A percentile compares a stretch with the other conserved stretches of the same genome.
Conservation (phyloP, 1,140 invertebrate species). For the Cyclina sinensis region DNA sequence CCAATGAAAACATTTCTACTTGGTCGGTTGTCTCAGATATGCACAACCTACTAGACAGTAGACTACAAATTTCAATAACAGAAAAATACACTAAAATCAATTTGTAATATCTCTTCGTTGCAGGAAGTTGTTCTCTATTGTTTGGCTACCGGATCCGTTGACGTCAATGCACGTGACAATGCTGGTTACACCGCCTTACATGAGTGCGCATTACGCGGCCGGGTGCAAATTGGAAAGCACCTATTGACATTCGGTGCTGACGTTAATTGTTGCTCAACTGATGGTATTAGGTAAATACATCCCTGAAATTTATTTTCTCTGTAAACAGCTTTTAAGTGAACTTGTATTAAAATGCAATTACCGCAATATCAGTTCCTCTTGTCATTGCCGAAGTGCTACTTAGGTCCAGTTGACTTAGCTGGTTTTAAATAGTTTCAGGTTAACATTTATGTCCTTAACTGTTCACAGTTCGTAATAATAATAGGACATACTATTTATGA, state of each 20-base stretch:
- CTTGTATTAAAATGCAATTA: neutral
- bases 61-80: too few species aligned
- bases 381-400: neutral
- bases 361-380: too few species aligned
- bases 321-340: neutral
- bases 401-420: too few species aligned
- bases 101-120: too few species aligned
- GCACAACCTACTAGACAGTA: too few species aligned
- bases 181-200: conserved; percentile 97
- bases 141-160: conserved; percentile 93
- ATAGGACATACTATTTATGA: too few species aligned
- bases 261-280: conserved; percentile 95
- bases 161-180: conserved; percentile 96
- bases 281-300: conserved; percentile 92
- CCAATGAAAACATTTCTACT: too few species aligned
- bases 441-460: too few species aligned
- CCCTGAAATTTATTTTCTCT: neutral
- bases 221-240: conserved; percentile 93
- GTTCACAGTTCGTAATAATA: too few species aligned
- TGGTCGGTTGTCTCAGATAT: too few species aligned
- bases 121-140: conserved; percentile 96
- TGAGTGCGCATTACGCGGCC: conserved; percentile 95
- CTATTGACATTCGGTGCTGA: conserved; percentile 95
- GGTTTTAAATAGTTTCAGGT: too few species aligned
- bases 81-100: too few species aligned